phyloP scores from a whole-genome alignment of 2,888 invertebrate species.

The Eurytoma adleriae region DNA sequence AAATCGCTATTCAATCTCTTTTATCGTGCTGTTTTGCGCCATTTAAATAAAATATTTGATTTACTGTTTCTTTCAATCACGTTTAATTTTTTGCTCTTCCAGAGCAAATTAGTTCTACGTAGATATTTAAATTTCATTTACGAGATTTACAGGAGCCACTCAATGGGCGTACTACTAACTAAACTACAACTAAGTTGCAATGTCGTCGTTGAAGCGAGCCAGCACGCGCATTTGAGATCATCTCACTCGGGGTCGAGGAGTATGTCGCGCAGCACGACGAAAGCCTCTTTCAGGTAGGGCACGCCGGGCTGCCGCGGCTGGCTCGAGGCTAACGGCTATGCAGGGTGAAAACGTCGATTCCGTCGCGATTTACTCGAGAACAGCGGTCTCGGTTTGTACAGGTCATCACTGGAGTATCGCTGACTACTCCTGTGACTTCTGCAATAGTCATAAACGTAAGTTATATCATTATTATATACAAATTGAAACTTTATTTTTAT shows the following conservation, averaged over 20 bases:
- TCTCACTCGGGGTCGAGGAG: conserved; percentile 10
- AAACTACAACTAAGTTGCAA: too few relatives aligned
- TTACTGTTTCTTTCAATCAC: too few relatives aligned
- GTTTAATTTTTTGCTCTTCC: too few relatives aligned
- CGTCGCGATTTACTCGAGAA: conserved; percentile 77
- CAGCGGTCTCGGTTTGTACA: conserved; percentile 83
- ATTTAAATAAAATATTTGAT: too few relatives aligned
- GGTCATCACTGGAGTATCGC: conserved; percentile 83
- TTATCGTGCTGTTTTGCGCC: too few relatives aligned
- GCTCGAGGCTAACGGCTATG: conserved; percentile 67
- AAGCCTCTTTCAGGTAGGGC: conserved; percentile 32
- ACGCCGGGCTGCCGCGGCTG: conserved; percentile 13
- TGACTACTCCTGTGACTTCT: conserved; percentile 70
- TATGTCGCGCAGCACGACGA: conserved; percentile 45
- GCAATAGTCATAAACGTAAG: background rate
- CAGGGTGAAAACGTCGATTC: conserved; percentile 75
- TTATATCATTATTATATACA: background rate
- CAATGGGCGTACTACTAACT: too few relatives aligned
- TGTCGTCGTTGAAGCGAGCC: too few relatives aligned
- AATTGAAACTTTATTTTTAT: background rate
- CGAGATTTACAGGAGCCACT: too few relatives aligned
- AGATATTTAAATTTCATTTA: too few relatives aligned
- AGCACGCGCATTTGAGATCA: too few relatives aligned
- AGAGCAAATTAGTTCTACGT: too few relatives aligned
- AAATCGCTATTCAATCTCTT: too few relatives aligned